Base-by-base conservation (phyloP, 2,113 vertebrate genomes). In the Tretioscincus oriximinensis region DNA sequence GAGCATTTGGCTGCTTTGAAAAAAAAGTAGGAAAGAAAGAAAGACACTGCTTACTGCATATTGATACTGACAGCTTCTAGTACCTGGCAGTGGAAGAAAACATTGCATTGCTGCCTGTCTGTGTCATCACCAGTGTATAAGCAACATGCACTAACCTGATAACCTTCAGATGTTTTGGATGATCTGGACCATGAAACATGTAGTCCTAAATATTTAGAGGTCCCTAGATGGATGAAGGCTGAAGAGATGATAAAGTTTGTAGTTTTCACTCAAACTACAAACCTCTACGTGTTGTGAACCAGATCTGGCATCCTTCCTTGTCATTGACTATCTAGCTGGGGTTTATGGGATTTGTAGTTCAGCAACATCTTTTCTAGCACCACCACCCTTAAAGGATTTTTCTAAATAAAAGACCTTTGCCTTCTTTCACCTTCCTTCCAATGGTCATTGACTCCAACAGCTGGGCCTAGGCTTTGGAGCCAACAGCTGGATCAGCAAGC, bases 21-120 rank as follows among this genome's bases (percentile, higher is more conserved):
- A 0, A 29, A n/a, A 61, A 21, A 49, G 81, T 5, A 79, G 5
- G 35, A 41, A 5, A 41, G 35, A 41, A 41, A 41, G 35, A 88
- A 65, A 28, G 29, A 73, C 14, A 78, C 73, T 28, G 60, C 5
- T 69, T 85, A 54, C 12, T 77, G 29, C 63, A 86, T 88, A 78
- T 9, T 66, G 45, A 78, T 63, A 2, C 9, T 51, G 70, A 31
- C 60, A 54, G 10, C 21, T 63, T 41, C 54, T 84, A 82, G 81
- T 84, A 80, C 31, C 28, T 86, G 75, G 5, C 7, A 22, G 20
- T 77, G n/a, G 31, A 88, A 20, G 2, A 26, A 26, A 70, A 60
- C 35, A 77, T 64, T 7, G 11, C 2, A 77, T 73, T 82, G 35
- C 66, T 24, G 29, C 31, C 18, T 10, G 49, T 3, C 1, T 24